Evolutionary conservation across 2,113 vertebrate species (phyloP), one percentile per base, ranked within the genome.

Genomic region (Centropristis striata): DNA sequence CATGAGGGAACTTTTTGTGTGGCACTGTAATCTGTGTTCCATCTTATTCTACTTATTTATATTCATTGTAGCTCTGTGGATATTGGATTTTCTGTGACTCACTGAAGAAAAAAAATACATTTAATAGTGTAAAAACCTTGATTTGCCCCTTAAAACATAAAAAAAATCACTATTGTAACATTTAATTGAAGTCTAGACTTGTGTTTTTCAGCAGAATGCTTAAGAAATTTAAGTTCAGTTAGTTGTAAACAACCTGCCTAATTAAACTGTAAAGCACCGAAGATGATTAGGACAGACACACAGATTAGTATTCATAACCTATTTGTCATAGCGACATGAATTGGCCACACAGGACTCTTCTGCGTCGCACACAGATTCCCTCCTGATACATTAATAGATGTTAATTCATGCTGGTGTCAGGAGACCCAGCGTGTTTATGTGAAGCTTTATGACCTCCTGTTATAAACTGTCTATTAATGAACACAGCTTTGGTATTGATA

Each of bases 391-490:
- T 87, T 84, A 83, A 86, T 65, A 66, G 68, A 42, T 50, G 67
- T 78, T 90, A 84, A 88, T 86, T 84, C 73, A 84, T 58, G 75
- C 55, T 28, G 28, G 53, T 80, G 87, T 88, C 82, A 71, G 41
- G 75, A 80, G 69, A 74, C 11, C 60, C n/a, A 41, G 5, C 57
- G 37, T 74, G 72, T 84, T 86, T 74, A 83, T 65, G 80, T 4
- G 20, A 73, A 32, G 75, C 78, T 91, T 90, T 84, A 90, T 36
- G 44, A 53, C 25, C 75, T 69, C 46, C 18, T 87, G 71, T 75
- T 59, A 72, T 60, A 73, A 86, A 83, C 46, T 59, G 69, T 73
- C 58, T 75, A 57, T 77, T 85, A 80, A 87, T 85, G 61, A 87
- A 61, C 23, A 5, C 47, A 69, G 54, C n/a, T 75, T 49, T 23